Percentiles rank a stretch among this genome's conserved stretches.
Evolutionary conservation across 2,113 vertebrate species (phyloP).

Genomic region (Mohoua ochrocephala): DNA sequence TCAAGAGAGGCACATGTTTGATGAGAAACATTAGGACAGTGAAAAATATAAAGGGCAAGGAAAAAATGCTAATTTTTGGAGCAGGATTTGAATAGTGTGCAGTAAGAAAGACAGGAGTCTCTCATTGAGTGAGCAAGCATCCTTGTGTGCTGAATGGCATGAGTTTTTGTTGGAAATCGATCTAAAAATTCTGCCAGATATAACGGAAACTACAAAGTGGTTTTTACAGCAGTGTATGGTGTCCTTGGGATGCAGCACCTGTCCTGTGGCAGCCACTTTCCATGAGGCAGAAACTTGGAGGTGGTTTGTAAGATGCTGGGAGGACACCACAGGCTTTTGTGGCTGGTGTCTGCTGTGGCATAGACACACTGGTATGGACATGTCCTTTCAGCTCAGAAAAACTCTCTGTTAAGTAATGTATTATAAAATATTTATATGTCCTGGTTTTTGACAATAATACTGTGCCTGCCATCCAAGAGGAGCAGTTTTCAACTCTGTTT

Average conservation of each 20-base stretch:
- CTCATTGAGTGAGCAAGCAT: not conserved
- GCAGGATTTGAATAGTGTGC: not conserved
- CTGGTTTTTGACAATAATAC: not conserved
- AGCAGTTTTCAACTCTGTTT: not conserved
- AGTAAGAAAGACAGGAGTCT: not conserved
- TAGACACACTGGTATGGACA: not conserved
- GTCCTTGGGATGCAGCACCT: not conserved
- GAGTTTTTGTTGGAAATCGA: not conserved
- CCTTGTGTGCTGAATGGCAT: not conserved
- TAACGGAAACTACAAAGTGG: not conserved
- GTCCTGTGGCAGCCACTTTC: not conserved
- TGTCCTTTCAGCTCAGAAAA: not conserved
- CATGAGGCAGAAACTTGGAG: not conserved
- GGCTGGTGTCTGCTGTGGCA: not conserved
- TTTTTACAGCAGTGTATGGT: not conserved
- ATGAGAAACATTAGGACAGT: not conserved
- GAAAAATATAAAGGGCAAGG: not conserved
- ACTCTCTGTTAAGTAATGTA: not conserved
- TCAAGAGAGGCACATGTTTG: not conserved
- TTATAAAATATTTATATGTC: not conserved
- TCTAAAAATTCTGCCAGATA: not conserved
- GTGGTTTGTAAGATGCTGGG: not conserved
- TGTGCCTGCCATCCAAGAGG: not conserved
- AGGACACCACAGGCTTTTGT: not conserved
- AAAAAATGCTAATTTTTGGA: not conserved